These are phyloP conservation scores for Rachycentron canadum DNA, from an alignment of 2,797 vertebrate species.

Conservation along the genomic window DNA sequence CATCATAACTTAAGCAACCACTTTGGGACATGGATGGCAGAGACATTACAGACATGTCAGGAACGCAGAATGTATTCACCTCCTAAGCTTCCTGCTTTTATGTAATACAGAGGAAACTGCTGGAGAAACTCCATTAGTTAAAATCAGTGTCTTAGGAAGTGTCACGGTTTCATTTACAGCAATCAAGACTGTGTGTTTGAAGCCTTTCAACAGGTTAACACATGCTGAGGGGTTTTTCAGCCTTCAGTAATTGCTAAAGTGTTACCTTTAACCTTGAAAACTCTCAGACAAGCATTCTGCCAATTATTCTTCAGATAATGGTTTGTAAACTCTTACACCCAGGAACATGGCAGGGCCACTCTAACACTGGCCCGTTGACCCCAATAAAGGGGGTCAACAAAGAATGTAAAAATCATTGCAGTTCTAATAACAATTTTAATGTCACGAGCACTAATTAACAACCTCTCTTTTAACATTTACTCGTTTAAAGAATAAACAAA, in stretches of 20 bases:
- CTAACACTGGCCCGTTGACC: slow-evolving; percentile 30
- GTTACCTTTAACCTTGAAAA: background rate
- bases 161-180: background rate
- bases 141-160: background rate
- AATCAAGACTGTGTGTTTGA: background rate
- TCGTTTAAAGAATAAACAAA: slow-evolving; percentile 50
- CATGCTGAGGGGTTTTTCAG: background rate
- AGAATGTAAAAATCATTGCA: slow-evolving; percentile 11
- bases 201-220: background rate
- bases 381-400: slow-evolving; percentile 27
- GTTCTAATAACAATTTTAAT: slow-evolving; percentile 17
- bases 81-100: background rate
- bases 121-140: background rate
- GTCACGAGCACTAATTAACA: slow-evolving; percentile 48
- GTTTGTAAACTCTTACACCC: background rate
- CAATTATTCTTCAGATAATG: background rate
- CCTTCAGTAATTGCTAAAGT: background rate
- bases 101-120: background rate
- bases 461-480: slow-evolving; percentile 1
- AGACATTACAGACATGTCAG: no score
- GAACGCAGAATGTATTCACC: background rate
- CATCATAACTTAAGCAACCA: background rate
- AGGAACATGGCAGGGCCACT: background rate
- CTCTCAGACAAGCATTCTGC: background rate
- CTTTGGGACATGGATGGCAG: background rate